A percentile compares a stretch with the other conserved stretches of the same genome.
Conservation (phyloP, 2,113 vertebrate species). For the rat (Rattus norvegicus) region GRCr8 NC_086036.1:13788001-13788500, state of each 20-base stretch:
- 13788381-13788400: not conserved
- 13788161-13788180: not conserved
- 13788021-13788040: slow-evolving; percentile 21
- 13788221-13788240: not conserved
- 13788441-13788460: not conserved
- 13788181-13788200: not conserved
- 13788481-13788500: not conserved
- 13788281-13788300: slow-evolving; percentile 27
- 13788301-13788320: not conserved
- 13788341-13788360: not conserved
- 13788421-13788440: slow-evolving; percentile 39
- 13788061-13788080: not conserved
- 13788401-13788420: slow-evolving; percentile 44
- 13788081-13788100: not conserved
- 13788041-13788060: not conserved
- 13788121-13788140: slow-evolving; percentile 27
- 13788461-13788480: not conserved
- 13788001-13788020: slow-evolving; percentile 6
- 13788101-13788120: slow-evolving; percentile 9
- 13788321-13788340: slow-evolving; percentile 37
- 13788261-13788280: not conserved
- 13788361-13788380: slow-evolving; percentile 22
- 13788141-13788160: not conserved
- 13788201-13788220: not conserved
- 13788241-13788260: not conserved